These are phyloP conservation scores for Hemicentrotus pulcherrimus DNA, from an alignment of 35 echinoderm and acorn worm species.

Conservation along the genomic window DNA sequence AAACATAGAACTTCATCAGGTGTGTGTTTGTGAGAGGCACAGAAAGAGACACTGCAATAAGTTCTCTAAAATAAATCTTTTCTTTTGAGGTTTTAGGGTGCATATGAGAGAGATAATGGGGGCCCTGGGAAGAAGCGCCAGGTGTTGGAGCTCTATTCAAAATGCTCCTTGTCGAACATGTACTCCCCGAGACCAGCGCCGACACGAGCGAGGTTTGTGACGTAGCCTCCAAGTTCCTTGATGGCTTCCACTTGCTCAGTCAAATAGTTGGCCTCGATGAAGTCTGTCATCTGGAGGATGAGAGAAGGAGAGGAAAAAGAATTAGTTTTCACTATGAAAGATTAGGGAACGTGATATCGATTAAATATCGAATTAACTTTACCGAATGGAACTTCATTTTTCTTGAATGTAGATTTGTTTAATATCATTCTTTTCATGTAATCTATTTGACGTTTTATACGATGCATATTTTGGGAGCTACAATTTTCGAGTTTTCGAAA, in stretches of 20 bases:
- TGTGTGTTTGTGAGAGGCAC: not conserved
- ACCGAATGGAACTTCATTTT: no score
- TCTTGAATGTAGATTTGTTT: no score
- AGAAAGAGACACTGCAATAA: not conserved
- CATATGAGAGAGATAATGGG: not conserved
- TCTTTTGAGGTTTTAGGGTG: not conserved
- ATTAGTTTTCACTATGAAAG: no score
- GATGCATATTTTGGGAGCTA: no score
- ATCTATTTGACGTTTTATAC: no score
- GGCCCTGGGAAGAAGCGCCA: not conserved
- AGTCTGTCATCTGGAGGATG: slow-evolving; percentile 84
- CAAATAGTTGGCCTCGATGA: slow-evolving; percentile 83
- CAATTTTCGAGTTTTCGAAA: no score
- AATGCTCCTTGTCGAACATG: slow-evolving; percentile 95
- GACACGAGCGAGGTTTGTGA: slow-evolving; percentile 85
- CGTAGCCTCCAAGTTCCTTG: slow-evolving; percentile 88
- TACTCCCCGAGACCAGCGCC: slow-evolving; percentile 96
- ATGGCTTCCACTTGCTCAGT: slow-evolving; percentile 97
- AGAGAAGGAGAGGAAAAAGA: not conserved
- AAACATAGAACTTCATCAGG: not conserved
- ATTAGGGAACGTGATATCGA: no score
- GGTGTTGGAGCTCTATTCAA: slow-evolving; percentile 32
- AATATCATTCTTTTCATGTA: no score
- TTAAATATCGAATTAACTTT: no score
- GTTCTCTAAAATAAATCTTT: not conserved